These are phyloP conservation scores for Hypocryptadius cinnamomeus DNA, from an alignment of 2,113 vertebrate species.

Conservation along the genomic window DNA sequence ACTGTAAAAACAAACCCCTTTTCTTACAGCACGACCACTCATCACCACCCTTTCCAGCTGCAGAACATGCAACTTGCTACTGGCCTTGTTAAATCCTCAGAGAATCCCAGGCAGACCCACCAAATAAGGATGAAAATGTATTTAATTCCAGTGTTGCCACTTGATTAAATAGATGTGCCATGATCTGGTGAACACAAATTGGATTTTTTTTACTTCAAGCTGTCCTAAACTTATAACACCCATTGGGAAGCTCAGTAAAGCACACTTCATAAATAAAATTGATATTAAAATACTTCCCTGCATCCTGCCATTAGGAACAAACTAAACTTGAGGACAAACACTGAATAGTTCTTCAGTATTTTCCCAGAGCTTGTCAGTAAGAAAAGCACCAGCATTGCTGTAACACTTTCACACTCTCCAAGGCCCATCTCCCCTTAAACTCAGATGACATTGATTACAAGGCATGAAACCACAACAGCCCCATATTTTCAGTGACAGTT, in stretches of 20 bases:
- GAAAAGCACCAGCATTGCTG: background rate
- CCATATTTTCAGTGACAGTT: background rate
- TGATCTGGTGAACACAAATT: background rate
- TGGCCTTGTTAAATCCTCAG: background rate
- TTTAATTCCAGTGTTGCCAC: background rate
- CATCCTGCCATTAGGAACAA: background rate
- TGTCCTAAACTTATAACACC: background rate
- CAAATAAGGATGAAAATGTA: background rate
- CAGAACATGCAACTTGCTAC: background rate
- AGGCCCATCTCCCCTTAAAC: background rate
- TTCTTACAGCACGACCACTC: background rate
- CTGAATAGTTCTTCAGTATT: background rate
- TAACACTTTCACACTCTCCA: background rate
- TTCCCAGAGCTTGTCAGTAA: background rate
- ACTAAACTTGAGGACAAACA: background rate
- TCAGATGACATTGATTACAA: background rate
- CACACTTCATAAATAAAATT: background rate
- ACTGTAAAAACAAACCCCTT: background rate
- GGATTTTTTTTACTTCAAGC: background rate
- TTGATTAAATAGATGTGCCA: background rate
- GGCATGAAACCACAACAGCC: background rate
- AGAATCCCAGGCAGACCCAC: background rate
- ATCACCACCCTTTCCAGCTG: background rate
- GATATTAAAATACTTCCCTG: background rate
- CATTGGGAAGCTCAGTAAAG: background rate